Evolutionary conservation across 2,888 invertebrate species (phyloP).

Genomic region (Choreutis nemorana): DNA sequence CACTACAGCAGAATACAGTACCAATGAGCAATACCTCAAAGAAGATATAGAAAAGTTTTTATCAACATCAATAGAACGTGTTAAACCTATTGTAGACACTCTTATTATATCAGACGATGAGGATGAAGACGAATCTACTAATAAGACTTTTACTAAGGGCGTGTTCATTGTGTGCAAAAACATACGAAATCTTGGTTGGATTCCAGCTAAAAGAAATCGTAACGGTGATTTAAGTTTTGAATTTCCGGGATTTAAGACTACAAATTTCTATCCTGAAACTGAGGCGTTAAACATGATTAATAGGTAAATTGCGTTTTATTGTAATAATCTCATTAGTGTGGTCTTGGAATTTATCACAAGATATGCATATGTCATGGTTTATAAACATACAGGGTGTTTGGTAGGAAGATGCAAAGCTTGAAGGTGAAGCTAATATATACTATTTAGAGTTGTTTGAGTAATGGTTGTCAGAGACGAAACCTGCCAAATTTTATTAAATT

Average conservation of each 20-base stretch:
- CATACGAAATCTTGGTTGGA: slow-evolving; percentile 32
- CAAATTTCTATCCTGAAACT: slow-evolving; percentile 29
- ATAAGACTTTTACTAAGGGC: slow-evolving; percentile 14
- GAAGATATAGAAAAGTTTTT: slow-evolving; percentile 32
- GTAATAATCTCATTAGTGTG: too few relatives aligned
- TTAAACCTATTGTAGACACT: slow-evolving; percentile 15
- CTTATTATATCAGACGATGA: slow-evolving; percentile 27
- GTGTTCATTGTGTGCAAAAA: slow-evolving; percentile 38
- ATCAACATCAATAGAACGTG: slow-evolving; percentile 17
- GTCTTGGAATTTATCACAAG: too few relatives aligned
- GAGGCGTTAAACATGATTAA: slow-evolving; percentile 39
- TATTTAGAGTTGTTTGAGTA: too few relatives aligned
- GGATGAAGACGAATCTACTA: slow-evolving; percentile 8
- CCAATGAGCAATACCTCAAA: slow-evolving; percentile 11
- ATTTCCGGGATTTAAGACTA: slow-evolving; percentile 40
- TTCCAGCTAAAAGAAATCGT: slow-evolving; percentile 25
- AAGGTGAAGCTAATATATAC: too few relatives aligned
- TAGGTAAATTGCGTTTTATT: slow-evolving; percentile 48
- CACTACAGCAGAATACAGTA: too few relatives aligned
- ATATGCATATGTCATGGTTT: too few relatives aligned
- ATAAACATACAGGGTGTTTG: too few relatives aligned
- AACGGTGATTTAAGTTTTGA: slow-evolving; percentile 29
- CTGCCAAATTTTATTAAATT: too few relatives aligned
- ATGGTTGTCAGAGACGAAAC: too few relatives aligned
- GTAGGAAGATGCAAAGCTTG: too few relatives aligned